These are phyloP conservation scores for Thaumetopoea pityocampa DNA, from an alignment of 1,140 invertebrate species.

Conservation along the genomic window DNA sequence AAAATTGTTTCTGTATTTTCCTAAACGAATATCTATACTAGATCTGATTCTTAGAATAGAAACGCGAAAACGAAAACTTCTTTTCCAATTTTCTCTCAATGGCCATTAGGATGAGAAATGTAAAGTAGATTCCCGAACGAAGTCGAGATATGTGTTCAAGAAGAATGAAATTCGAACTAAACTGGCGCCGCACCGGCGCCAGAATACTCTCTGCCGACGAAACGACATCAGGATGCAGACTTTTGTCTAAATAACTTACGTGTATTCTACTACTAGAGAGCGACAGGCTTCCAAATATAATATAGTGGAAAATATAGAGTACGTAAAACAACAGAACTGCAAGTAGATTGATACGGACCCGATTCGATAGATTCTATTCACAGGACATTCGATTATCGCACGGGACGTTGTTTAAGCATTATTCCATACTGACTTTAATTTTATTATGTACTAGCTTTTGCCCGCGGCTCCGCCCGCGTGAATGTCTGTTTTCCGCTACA, in stretches of 20 bases:
- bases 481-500: too few relatives aligned
- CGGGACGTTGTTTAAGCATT: too few relatives aligned
- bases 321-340: too few relatives aligned
- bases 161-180: slow-evolving; percentile 70
- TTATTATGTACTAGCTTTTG: too few relatives aligned
- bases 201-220: slow-evolving; percentile 32
- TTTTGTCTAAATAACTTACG: slow-evolving; percentile 40
- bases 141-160: slow-evolving; percentile 66
- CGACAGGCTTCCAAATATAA: too few relatives aligned
- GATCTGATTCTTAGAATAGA: slow-evolving; percentile 26
- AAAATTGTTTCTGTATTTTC: slow-evolving; percentile 12
- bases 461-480: too few relatives aligned
- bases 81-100: slow-evolving; percentile 53
- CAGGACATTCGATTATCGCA: too few relatives aligned
- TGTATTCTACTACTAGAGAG: slow-evolving; percentile 23
- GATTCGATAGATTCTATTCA: too few relatives aligned
- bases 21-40: slow-evolving; percentile 16
- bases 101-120: slow-evolving; percentile 56
- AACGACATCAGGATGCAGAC: slow-evolving; percentile 46
- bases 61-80: slow-evolving; percentile 41
- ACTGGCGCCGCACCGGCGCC: slow-evolving; percentile 38
- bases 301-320: too few relatives aligned
- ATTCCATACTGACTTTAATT: too few relatives aligned
- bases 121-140: slow-evolving; percentile 55
- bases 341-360: too few relatives aligned